Evolutionary conservation across 2,797 vertebrate species (phyloP).

Genomic region (Galago senegalensis): DNA sequence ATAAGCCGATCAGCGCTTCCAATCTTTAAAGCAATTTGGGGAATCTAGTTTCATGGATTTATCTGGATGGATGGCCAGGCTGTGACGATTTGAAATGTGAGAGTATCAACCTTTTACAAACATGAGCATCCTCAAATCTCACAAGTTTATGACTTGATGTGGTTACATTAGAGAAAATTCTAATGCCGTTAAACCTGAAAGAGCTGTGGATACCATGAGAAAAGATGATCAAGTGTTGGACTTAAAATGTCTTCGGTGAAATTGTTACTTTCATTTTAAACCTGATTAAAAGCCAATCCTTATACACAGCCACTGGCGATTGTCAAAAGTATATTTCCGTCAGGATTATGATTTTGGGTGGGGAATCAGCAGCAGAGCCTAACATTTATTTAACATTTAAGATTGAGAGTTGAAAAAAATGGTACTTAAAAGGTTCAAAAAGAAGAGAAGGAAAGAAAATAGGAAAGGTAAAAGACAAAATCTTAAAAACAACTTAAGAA

Average conservation of each 20-base stretch:
- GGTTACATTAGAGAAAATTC: constrained; percentile 47
- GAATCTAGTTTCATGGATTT: constrained; percentile 50
- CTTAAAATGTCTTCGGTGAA: constrained; percentile 67
- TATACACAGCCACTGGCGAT: constrained; percentile 20
- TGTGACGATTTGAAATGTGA: not conserved
- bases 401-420: not conserved
- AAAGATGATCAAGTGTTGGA: constrained; percentile 66
- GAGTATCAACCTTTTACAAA: constrained; percentile 53
- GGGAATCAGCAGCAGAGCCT: constrained; percentile 16
- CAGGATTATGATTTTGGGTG: constrained; percentile 10
- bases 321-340: constrained; percentile 68
- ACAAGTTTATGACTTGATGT: constrained; percentile 58
- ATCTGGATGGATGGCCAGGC: constrained; percentile 42
- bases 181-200: constrained; percentile 57
- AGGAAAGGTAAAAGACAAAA: constrained; percentile 40
- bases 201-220: constrained; percentile 46
- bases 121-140: constrained; percentile 64
- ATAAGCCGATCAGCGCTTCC: not conserved
- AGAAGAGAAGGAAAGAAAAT: not conserved
- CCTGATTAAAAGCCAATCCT: constrained; percentile 65
- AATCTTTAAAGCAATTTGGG: constrained; percentile 43
- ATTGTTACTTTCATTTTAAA: constrained; percentile 65
- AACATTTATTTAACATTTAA: constrained; percentile 53
- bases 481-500: constrained; percentile 11
- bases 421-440: not conserved